Evolutionary conservation across 1,140 invertebrate genomes (phyloP).

Genomic region (Hyles euphorbiae): DNA sequence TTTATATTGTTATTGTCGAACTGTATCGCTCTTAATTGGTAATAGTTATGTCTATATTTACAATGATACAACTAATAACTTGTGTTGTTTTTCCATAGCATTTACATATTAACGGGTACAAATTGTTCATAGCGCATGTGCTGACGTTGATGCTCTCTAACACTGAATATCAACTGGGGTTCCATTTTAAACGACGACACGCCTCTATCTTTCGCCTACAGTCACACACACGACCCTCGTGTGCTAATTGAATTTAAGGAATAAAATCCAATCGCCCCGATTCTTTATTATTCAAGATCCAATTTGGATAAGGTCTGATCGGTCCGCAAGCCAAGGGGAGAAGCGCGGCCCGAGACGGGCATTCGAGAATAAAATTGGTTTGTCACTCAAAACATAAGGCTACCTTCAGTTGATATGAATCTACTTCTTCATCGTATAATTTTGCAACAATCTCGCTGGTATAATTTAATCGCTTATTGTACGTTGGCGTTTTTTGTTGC

Average conservation of each 20-base stretch:
- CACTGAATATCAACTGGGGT: constrained; percentile 47
- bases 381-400: constrained; percentile 75
- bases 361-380: constrained; percentile 74
- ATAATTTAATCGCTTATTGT: neutral
- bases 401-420: constrained; percentile 57
- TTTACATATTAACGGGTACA: too few relatives aligned
- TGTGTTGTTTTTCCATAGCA: too few relatives aligned
- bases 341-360: constrained; percentile 46
- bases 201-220: constrained; percentile 71
- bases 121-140: too few relatives aligned
- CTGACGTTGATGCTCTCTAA: constrained; percentile 11
- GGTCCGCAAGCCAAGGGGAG: constrained; percentile 53
- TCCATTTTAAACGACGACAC: constrained; percentile 71
- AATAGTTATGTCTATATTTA: too few relatives aligned
- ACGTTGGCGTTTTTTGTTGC: neutral
- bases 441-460: neutral
- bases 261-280: constrained; percentile 77
- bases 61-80: too few relatives aligned
- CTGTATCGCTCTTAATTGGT: too few relatives aligned
- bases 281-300: constrained; percentile 78
- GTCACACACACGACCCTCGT: constrained; percentile 67
- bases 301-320: constrained; percentile 77
- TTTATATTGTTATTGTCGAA: too few relatives aligned
- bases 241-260: constrained; percentile 77
- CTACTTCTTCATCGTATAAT: constrained; percentile 32